These are phyloP conservation scores for Eira barbara DNA, from an alignment of 2,113 vertebrate genomes.

Conservation along the genomic window DNA sequence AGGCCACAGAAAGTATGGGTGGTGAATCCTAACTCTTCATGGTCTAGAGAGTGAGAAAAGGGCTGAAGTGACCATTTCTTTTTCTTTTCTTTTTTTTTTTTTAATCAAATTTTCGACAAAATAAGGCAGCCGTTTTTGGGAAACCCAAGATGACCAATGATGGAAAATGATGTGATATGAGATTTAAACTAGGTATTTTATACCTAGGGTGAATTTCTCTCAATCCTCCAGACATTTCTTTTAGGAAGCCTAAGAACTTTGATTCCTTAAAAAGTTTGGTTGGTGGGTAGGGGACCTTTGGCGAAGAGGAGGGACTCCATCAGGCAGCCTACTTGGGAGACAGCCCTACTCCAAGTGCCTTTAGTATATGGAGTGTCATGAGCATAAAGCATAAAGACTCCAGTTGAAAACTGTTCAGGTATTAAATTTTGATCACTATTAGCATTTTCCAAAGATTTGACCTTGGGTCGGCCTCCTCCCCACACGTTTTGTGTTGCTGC, in stretches of 20 bases:
- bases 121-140: background rate
- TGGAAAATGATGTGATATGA: background rate
- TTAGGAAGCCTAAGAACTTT: background rate
- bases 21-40: background rate
- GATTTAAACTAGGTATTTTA: background rate
- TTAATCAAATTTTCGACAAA: background rate
- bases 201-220: background rate
- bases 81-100: background rate
- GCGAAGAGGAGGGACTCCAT: background rate
- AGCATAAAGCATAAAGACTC: background rate
- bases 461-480: background rate
- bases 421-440: background rate
- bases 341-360: background rate
- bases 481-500: background rate
- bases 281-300: rapidly evolving
- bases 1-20: background rate
- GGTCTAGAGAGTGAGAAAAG: background rate
- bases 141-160: background rate
- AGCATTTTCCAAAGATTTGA: background rate
- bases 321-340: background rate
- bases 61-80: background rate
- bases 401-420: background rate
- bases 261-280: background rate
- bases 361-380: background rate
- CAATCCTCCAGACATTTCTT: background rate